Conservation (phyloP, 2,888 invertebrate species). For the Gymnoscelis rufifasciata region DNA sequence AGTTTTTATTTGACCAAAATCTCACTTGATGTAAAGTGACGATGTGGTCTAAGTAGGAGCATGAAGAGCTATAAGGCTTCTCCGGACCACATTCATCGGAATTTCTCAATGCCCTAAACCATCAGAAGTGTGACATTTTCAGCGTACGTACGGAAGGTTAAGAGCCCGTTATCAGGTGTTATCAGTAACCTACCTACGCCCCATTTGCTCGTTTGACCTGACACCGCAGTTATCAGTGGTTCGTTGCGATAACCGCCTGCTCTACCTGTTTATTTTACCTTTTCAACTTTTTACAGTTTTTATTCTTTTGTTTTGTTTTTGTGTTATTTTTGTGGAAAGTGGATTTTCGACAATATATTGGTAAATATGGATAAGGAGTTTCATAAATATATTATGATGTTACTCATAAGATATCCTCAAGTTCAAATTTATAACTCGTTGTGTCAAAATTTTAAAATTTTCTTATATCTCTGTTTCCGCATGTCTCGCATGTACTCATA, state of each 20-base stretch:
- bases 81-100: no score
- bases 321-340: background rate
- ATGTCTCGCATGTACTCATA: no score
- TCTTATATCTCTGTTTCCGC: no score
- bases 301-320: background rate
- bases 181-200: constrained; percentile 69
- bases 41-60: no score
- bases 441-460: no score
- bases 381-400: no score
- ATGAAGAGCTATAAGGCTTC: no score
- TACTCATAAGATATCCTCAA: no score
- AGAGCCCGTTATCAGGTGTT: constrained; percentile 74
- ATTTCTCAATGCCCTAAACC: no score
- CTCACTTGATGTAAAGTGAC: no score
- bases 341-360: background rate
- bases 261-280: constrained; percentile 67
- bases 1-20: no score
- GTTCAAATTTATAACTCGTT: no score
- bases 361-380: background rate
- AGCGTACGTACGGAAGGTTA: constrained; percentile 62
- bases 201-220: constrained; percentile 79
- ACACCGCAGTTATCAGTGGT: constrained; percentile 75
- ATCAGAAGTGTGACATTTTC: constrained; percentile 14
- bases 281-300: constrained; percentile 45
- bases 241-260: constrained; percentile 67